Conservation (phyloP, 2,797 vertebrate genomes). For the Neopelma chrysocephalum region DNA sequence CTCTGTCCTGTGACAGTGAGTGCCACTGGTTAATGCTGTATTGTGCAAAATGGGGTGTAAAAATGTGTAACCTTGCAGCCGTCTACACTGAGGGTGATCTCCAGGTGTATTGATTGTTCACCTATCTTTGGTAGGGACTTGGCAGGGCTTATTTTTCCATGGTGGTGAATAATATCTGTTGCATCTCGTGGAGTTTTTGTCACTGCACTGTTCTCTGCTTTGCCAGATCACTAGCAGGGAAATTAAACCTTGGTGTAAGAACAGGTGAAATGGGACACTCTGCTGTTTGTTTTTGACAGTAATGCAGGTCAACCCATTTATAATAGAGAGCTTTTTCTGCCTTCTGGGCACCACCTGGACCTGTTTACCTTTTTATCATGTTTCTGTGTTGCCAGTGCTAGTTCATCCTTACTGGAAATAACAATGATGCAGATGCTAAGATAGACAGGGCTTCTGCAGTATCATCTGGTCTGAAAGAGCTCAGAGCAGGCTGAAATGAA, state of each 20-base stretch:
- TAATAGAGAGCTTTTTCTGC: background rate
- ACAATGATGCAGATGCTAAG: background rate
- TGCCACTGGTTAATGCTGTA: background rate
- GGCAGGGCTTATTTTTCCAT: background rate
- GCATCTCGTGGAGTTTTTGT: background rate
- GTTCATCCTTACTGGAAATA: background rate
- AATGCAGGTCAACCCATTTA: background rate
- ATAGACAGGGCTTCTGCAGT: background rate
- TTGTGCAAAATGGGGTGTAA: background rate
- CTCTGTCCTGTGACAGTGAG: background rate
- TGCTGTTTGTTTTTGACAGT: background rate
- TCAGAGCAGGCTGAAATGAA: background rate
- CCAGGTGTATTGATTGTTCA: background rate
- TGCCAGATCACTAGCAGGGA: background rate
- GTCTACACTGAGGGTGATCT: background rate
- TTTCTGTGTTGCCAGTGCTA: background rate
- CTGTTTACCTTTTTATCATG: background rate
- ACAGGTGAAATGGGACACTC: background rate
- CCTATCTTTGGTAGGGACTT: background rate
- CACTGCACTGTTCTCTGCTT: background rate
- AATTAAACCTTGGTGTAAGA: background rate
- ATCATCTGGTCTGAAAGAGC: background rate
- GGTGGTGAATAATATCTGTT: background rate
- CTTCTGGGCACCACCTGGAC: background rate
- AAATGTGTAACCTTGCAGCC: background rate